Evolutionary conservation across 2,113 vertebrate genomes (phyloP), one percentile per base, ranked within the genome.

Genomic region (Corythornis madagascariensis): DNA sequence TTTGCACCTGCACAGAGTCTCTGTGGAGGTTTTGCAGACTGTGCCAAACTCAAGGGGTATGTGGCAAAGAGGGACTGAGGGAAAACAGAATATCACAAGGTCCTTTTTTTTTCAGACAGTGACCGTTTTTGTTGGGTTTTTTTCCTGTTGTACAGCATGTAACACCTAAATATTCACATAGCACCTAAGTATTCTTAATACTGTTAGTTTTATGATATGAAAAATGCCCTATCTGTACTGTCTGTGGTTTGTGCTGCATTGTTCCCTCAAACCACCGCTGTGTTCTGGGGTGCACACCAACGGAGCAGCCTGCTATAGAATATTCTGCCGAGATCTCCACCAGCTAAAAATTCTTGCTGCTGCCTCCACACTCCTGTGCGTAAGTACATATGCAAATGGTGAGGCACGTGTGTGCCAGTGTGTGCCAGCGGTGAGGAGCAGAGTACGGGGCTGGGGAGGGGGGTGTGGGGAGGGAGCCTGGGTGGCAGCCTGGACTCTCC

Each of bases 71-170:
- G 33, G 21, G 26, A 10, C 45, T 55, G 40, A 57, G 20, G 22
- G 55, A 25, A 43, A 74, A 55, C 25, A 47, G 22, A 24, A 14
- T 15, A 15, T 21, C n/a, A 11, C 60, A 18, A 25, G 8, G 38
- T 29, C 47, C 11, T 71, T 55, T 52, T 75, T 75, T 59, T n/a
- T 53, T 33, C 14, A 35, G n/a, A 11, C 40, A n/a, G 16, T 29
- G 47, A n/a, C 26, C 1, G 1, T 18, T 19, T 16, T 4, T 16
- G 31, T 43, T 40, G 35, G 0, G 12, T 17, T 21, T 4, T 22
- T 73, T 59, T 33, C 11, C 26, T 50, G 48, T 45, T 31, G 20
- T 40, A 22, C 48, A 53, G 61, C 33, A 12, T 18, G 9, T 67
- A 64, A 56, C 21, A 26, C 31, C 35, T 40, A 33, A 78, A 69